Conservation (phyloP, 2,888 invertebrate species). For the Ormyrus pomaceus region DNA sequence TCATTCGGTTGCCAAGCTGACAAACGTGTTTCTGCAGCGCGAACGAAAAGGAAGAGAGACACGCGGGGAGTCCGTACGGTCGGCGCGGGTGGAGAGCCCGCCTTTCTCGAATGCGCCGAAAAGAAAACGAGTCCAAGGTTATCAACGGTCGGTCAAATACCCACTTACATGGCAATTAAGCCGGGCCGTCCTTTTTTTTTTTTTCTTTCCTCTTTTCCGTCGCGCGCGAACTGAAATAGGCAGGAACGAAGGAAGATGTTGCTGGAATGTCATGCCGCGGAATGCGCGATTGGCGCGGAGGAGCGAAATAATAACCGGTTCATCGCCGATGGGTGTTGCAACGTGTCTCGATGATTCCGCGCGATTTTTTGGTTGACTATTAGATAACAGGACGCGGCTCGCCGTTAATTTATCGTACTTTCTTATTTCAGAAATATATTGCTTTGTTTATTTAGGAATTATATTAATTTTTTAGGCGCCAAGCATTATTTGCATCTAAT, state of each 20-base stretch:
- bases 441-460: no score
- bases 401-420: constrained; percentile 21
- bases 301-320: not conserved
- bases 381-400: constrained; percentile 16
- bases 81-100: not conserved
- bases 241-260: no score
- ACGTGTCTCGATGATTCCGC: constrained; percentile 11
- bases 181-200: constrained; percentile 1
- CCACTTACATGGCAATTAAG: constrained; percentile 72
- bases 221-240: no score
- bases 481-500: no score
- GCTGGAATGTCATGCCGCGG: not conserved
- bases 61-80: constrained; percentile 17
- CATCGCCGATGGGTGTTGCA: constrained; percentile 17
- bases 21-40: no score
- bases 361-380: constrained; percentile 9
- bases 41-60: not conserved
- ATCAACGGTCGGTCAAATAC: constrained; percentile 64
- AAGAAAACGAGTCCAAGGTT: constrained; percentile 71
- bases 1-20: no score
- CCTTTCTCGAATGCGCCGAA: constrained; percentile 1
- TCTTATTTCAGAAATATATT: constrained; percentile 8
- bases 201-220: constrained; percentile 10
- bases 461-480: no score
- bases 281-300: not conserved